A percentile compares a stretch with the other conserved stretches of the same genome.
phyloP scores from a whole-genome alignment of 2,888 invertebrate genomes.

The Trichogramma dendrolimi region DNA sequence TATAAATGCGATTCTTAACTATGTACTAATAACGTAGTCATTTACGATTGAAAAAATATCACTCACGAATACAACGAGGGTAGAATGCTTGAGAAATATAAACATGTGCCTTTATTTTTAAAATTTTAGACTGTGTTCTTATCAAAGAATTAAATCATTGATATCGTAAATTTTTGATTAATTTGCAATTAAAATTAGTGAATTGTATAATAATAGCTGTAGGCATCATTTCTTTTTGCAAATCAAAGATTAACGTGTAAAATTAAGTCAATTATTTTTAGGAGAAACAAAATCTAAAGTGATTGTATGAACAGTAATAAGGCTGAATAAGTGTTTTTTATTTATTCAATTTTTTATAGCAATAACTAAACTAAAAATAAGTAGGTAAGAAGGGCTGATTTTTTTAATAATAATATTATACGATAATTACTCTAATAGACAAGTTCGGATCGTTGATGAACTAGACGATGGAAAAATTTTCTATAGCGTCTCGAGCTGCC shows the following conservation, averaged over 20 bases:
- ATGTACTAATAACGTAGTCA: conserved; percentile 18
- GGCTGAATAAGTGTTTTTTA: background rate
- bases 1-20: conserved; percentile 11
- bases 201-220: background rate
- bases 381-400: background rate
- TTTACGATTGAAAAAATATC: conserved; percentile 6
- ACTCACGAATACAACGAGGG: background rate
- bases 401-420: conserved; percentile 8
- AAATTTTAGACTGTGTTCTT: conserved; percentile 23
- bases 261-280: background rate
- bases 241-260: background rate
- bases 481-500: conserved; percentile 51
- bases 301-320: conserved; percentile 3
- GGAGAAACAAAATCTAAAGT: conserved; percentile 3
- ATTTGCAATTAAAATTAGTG: background rate
- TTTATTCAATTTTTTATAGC: no score
- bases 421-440: conserved; percentile 16
- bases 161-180: conserved; percentile 4
- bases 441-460: conserved; percentile 12
- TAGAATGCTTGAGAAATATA: conserved; percentile 22
- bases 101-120: conserved; percentile 30
- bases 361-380: conserved; percentile 2
- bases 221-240: background rate
- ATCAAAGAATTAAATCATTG: conserved; percentile 3
- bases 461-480: conserved; percentile 38